Conservation (phyloP, 2,797 vertebrate species). For the Masticophis lateralis region DNA sequence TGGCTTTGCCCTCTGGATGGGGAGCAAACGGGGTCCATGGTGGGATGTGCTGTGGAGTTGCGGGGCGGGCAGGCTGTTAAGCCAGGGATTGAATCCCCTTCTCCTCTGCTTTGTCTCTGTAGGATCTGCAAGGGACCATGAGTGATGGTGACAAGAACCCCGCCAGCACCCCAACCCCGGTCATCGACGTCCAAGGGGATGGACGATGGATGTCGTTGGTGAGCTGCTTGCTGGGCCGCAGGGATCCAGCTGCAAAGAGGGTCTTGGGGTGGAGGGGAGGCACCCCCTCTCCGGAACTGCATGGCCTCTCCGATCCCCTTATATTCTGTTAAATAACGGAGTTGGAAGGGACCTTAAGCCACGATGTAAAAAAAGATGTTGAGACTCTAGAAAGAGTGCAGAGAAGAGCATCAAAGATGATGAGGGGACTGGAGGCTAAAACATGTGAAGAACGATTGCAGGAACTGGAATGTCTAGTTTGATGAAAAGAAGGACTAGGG, state of each 20-base stretch:
- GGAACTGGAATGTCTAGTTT: too few species aligned
- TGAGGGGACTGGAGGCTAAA: too few species aligned
- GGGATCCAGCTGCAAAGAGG: background rate
- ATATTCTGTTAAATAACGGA: background rate
- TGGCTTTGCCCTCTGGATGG: background rate
- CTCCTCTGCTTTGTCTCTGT: background rate
- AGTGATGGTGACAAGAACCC: constrained; percentile 80
- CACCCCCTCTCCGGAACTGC: background rate
- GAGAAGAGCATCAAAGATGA: too few species aligned
- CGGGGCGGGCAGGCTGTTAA: background rate
- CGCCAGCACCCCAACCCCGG: constrained; percentile 83
- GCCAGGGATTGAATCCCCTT: too few species aligned
- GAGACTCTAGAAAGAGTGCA: too few species aligned
- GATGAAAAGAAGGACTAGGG: too few species aligned
- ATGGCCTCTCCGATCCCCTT: background rate
- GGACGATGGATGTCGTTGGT: constrained; percentile 91
- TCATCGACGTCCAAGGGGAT: constrained; percentile 77
- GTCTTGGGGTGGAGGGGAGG: background rate
- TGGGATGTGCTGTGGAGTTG: constrained; percentile 33
- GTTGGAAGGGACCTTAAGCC: background rate
- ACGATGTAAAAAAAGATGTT: too few species aligned
- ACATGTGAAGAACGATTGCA: too few species aligned
- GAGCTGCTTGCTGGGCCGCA: constrained; percentile 6
- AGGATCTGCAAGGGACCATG: constrained; percentile 67
- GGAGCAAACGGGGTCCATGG: background rate